phyloP scores from a whole-genome alignment of 2,888 invertebrate genomes.

The Melanophora roralis region DNA sequence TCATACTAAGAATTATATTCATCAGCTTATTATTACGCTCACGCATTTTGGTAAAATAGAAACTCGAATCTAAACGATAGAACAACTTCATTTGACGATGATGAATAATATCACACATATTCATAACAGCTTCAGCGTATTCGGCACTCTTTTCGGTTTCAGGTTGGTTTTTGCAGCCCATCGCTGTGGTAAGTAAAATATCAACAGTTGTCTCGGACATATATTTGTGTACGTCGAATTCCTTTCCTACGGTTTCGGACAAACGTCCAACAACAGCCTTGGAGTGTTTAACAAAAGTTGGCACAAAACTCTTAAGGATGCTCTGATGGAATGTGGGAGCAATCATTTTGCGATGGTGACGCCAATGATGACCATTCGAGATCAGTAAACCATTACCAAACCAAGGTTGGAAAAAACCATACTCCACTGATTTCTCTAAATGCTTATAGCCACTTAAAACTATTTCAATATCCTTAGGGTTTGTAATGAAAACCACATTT shows the following conservation, averaged over 20 bases:
- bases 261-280: conserved; percentile 83
- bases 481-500: conserved; percentile 82
- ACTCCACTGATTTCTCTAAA: conserved; percentile 86
- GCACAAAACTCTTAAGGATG: conserved; percentile 87
- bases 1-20: conserved; percentile 85
- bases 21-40: conserved; percentile 83
- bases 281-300: conserved; percentile 86
- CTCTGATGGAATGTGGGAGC: conserved; percentile 91
- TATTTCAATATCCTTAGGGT: conserved; percentile 85
- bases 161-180: conserved; percentile 88
- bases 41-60: conserved; percentile 83
- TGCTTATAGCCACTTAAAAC: conserved; percentile 86
- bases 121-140: conserved; percentile 91
- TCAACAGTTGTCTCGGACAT: conserved; percentile 89
- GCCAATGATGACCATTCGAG: conserved; percentile 88
- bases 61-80: conserved; percentile 84
- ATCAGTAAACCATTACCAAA: conserved; percentile 88
- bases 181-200: conserved; percentile 88
- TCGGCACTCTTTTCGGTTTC: conserved; percentile 84
- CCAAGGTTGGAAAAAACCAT: conserved; percentile 88
- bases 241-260: conserved; percentile 81
- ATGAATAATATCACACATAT: conserved; percentile 90
- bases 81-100: conserved; percentile 86
- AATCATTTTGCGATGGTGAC: conserved; percentile 88
- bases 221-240: conserved; percentile 86